Conservation (phyloP, 2,113 vertebrate genomes). For the Willisornis vidua region DNA sequence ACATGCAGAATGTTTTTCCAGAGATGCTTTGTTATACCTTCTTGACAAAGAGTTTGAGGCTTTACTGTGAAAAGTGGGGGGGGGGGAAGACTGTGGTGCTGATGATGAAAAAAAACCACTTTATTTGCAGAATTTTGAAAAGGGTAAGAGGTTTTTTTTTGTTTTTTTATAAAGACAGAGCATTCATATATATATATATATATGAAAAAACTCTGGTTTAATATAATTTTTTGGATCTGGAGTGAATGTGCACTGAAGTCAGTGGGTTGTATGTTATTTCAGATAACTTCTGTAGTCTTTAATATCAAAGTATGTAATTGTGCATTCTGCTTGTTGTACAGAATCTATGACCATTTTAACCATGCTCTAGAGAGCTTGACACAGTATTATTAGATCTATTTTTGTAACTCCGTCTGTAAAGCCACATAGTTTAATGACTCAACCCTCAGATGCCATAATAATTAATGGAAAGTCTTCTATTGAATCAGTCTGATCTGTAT, state of each 20-base stretch:
- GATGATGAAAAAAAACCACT: neutral
- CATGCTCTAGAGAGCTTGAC: neutral
- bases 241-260: neutral
- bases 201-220: neutral
- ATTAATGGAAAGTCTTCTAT: conserved; percentile 25
- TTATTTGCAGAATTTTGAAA: neutral
- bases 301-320: neutral
- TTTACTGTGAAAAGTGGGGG: neutral
- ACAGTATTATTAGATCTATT: conserved; percentile 26
- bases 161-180: neutral
- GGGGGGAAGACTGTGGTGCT: neutral
- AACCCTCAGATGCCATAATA: conserved; percentile 30
- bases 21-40: neutral
- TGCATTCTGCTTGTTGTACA: conserved; percentile 4
- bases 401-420: conserved; percentile 24
- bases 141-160: neutral
- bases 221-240: neutral
- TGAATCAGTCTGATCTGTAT: conserved; percentile 3
- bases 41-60: neutral
- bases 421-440: neutral
- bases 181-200: neutral
- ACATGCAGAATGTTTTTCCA: neutral
- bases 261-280: neutral
- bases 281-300: neutral
- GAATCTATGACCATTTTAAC: neutral